Conservation (phyloP, 2,888 invertebrate genomes). For the Thumatha senex region DNA sequence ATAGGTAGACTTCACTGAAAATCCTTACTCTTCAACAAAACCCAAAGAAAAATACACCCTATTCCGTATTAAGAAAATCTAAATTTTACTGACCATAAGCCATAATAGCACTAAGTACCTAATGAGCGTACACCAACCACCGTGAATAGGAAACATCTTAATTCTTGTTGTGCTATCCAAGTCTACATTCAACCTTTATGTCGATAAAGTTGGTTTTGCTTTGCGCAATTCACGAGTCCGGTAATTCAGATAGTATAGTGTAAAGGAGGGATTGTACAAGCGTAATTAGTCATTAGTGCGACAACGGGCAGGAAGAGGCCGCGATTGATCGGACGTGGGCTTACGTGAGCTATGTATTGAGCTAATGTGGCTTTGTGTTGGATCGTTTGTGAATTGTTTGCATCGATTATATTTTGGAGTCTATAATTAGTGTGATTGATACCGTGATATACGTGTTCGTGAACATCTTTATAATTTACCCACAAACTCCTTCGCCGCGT, state of each 20-base stretch:
- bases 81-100: conserved; percentile 21
- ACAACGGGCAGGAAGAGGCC: conserved; percentile 71
- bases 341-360: conserved; percentile 36
- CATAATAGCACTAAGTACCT: conserved; percentile 71
- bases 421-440: neutral
- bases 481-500: too few species aligned
- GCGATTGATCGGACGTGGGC: conserved; percentile 66
- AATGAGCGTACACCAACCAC: conserved; percentile 63
- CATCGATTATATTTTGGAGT: neutral
- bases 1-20: conserved; percentile 44
- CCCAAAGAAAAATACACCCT: conserved; percentile 27
- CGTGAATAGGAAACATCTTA: conserved; percentile 57
- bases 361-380: conserved; percentile 22
- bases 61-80: conserved; percentile 8
- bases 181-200: conserved; percentile 22
- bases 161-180: conserved; percentile 28
- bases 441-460: neutral
- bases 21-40: conserved; percentile 39
- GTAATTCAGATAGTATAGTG: conserved; percentile 56
- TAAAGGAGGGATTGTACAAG: conserved; percentile 69
- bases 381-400: conserved; percentile 1
- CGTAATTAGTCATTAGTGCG: conserved; percentile 78
- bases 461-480: neutral
- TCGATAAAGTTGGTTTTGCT: conserved; percentile 43
- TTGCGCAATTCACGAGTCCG: conserved; percentile 24